These are phyloP conservation scores for Thumatha senex DNA, from an alignment of 2,888 invertebrate genomes.

Conservation along the genomic window DNA sequence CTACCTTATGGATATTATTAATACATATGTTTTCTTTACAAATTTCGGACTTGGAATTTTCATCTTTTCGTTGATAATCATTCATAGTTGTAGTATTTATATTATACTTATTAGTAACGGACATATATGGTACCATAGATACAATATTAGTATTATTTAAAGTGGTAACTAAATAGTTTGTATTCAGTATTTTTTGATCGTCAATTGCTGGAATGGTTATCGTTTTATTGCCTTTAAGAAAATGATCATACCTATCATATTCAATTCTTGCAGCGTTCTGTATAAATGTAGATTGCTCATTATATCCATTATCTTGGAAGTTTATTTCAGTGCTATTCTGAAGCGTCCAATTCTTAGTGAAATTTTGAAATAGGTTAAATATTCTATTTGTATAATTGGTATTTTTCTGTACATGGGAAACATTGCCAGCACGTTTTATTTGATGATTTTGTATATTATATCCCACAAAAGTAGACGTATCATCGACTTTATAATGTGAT, in stretches of 20 bases:
- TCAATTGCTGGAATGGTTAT: neutral
- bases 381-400: neutral
- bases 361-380: neutral
- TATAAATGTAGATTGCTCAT: neutral
- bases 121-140: too few species aligned
- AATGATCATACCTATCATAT: neutral
- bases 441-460: neutral
- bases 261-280: neutral
- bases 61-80: too few species aligned
- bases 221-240: neutral
- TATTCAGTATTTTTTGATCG: neutral
- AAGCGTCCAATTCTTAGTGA: neutral
- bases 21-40: too few species aligned
- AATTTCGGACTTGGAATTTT: too few species aligned
- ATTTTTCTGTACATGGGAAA: neutral
- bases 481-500: neutral
- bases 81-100: too few species aligned
- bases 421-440: neutral
- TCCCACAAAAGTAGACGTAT: neutral
- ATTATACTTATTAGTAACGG: too few species aligned
- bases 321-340: neutral
- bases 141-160: neutral
- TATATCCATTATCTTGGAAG: neutral
- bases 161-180: neutral
- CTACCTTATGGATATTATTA: too few species aligned